Evolutionary conservation across 2,888 invertebrate genomes (phyloP).

Genomic region (Eremobia ochroleuca): DNA sequence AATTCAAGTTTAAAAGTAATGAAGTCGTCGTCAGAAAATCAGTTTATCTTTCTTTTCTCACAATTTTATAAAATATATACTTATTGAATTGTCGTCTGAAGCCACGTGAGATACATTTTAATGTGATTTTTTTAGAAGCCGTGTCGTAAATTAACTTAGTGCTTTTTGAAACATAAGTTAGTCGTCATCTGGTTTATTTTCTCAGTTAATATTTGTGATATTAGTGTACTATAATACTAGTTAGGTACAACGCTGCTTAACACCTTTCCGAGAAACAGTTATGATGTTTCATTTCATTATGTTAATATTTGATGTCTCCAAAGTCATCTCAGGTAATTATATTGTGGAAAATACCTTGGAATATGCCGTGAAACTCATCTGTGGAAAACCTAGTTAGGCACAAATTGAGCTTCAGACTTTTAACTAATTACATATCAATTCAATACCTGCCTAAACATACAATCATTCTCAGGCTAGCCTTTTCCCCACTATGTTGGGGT

Average conservation of each 20-base stretch:
- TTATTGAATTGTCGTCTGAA: conserved; percentile 36
- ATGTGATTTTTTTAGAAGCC: conserved; percentile 3
- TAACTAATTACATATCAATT: neutral
- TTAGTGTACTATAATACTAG: neutral
- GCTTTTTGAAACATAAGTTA: neutral
- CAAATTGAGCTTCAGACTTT: neutral
- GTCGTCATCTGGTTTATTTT: neutral
- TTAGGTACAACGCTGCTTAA: neutral
- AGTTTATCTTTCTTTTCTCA: conserved; percentile 17
- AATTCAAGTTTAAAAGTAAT: neutral
- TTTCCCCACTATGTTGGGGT: too few species aligned
- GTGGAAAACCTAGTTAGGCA: neutral
- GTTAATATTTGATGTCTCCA: neutral
- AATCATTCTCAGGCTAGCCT: neutral
- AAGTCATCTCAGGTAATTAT: neutral
- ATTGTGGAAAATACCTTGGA: neutral
- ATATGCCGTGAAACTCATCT: neutral
- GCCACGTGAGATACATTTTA: conserved; percentile 12
- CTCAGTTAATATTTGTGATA: neutral
- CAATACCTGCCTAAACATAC: neutral
- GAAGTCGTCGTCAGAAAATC: conserved; percentile 35
- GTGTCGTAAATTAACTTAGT: neutral
- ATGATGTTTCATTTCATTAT: neutral
- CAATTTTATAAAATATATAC: conserved; percentile 17
- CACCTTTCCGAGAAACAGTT: too few species aligned